Base-by-base conservation (phyloP, 2,113 vertebrate species). In the Xenotilapia flavipinnis region DNA sequence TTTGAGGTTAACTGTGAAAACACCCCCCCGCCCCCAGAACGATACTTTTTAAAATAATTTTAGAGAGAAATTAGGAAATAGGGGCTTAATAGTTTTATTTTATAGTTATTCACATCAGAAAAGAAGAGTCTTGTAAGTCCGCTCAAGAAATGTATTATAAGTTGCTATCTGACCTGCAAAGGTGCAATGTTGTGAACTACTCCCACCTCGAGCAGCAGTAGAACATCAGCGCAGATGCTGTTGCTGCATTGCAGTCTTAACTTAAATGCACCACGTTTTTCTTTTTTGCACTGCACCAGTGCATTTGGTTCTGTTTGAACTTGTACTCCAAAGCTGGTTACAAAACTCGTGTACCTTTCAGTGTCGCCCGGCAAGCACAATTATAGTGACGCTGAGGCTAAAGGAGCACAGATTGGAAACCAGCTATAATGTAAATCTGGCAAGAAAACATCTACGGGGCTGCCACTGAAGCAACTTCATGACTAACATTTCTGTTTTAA, bases 161-260 rank as follows among this genome's bases (percentile, higher is more conserved):
- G 2, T 31, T 49, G 10, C 42, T 31, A 28, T 49, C 42, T 49
- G 42, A 77, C 70, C 42, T 31, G 42, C 42, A 49, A 49, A 77
- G 2, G 15, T 58, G 40, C 13, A 86, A 15, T 13, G 56, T 12
- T 75, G 49, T 81, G 19, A 81, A 65, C 17, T 68, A 26, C 10
- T 80, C 33, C 31, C 38, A 73, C 40, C 21, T 75, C 17, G 1
- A 60, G 88, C 81, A 81, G 70, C 80, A 86, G 70, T 14, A 68
- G 81, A 86, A 23, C 31, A 62, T 85, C 33, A 12, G 84, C 87
- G 77, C 90, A 85, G 89, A 73, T 92, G 79, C 53, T 84, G 86
- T 73, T 86, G 31, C 91, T 91, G 93, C 93, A 94, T 87, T 94
- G 92, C 93, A 93, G 92, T 90, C 68, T 85, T n/a, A 47, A 89